These are phyloP conservation scores for Cheirogaleus major DNA, from an alignment of 2,797 vertebrate species.

Conservation along the genomic window DNA sequence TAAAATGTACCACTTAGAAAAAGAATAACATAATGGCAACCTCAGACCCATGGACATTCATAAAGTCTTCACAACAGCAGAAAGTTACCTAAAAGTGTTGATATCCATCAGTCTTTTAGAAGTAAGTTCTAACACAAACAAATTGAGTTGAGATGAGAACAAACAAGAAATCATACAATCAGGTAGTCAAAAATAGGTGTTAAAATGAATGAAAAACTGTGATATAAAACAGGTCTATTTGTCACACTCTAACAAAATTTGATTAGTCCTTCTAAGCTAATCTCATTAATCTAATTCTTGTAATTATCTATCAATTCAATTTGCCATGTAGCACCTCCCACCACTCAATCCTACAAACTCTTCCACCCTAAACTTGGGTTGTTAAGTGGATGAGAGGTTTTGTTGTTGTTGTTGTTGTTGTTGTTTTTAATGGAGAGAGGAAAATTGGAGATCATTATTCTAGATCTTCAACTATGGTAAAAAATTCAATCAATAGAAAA, in stretches of 20 bases:
- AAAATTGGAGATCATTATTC: background rate
- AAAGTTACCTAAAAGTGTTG: background rate
- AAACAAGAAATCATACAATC: background rate
- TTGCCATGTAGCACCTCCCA: background rate
- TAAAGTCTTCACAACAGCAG: background rate
- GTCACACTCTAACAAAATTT: background rate
- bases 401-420: background rate
- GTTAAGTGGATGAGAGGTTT: background rate
- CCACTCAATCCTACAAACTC: fast-evolving
- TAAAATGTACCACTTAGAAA: background rate
- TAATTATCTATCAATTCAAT: background rate
- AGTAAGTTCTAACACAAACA: background rate
- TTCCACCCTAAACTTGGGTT: background rate
- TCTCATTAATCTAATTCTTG: background rate
- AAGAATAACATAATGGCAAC: background rate
- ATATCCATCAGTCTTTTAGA: background rate
- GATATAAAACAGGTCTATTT: background rate
- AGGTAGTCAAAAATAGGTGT: background rate
- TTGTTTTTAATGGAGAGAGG: background rate
- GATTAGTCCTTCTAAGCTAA: background rate
- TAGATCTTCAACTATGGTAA: background rate
- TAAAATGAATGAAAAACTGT: background rate
- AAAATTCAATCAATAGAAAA: background rate
- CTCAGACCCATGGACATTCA: background rate
- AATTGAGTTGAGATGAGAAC: background rate